Percentiles rank a stretch among this genome's conserved stretches.
Evolutionary conservation across 2,888 invertebrate genomes (phyloP).

Genomic region (Acanthoscelides obtectus): DNA sequence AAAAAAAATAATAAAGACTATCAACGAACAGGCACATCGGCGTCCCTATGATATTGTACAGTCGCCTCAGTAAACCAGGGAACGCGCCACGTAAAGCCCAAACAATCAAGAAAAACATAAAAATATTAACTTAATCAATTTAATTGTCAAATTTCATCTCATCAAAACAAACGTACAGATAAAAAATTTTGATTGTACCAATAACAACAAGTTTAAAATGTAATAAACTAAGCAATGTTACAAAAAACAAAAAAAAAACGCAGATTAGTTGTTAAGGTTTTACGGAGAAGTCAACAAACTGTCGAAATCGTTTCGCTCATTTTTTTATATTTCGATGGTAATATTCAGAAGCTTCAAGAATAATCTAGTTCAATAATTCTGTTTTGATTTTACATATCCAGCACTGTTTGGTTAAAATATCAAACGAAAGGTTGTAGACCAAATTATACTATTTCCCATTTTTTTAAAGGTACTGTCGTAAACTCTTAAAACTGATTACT

Average conservation of each 20-base stretch:
- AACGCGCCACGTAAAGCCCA: slow-evolving; percentile 40
- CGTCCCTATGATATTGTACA: slow-evolving; percentile 38
- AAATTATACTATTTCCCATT: not conserved
- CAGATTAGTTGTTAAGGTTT: slow-evolving; percentile 35
- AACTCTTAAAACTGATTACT: not conserved
- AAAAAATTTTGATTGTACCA: slow-evolving; percentile 44
- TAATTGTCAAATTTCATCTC: slow-evolving; percentile 37
- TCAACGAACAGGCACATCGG: slow-evolving; percentile 31
- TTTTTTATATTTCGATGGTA: not conserved
- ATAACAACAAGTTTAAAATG: slow-evolving; percentile 37
- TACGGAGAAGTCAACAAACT: not conserved
- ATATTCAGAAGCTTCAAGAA: too few relatives aligned
- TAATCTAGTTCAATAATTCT: too few relatives aligned
- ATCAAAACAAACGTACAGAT: slow-evolving; percentile 34
- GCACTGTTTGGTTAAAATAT: too few relatives aligned
- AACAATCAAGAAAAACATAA: slow-evolving; percentile 23
- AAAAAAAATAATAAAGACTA: slow-evolving; percentile 25
- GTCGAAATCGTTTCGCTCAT: not conserved
- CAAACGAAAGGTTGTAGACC: not conserved
- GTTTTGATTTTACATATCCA: too few relatives aligned
- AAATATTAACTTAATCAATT: slow-evolving; percentile 44
- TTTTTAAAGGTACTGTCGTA: not conserved
- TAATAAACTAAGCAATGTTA: slow-evolving; percentile 24
- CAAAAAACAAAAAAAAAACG: slow-evolving; percentile 39
- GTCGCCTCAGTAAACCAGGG: slow-evolving; percentile 41